A percentile compares a stretch with the other conserved stretches of the same genome.
Conservation (phyloP, 2,113 vertebrate species). For the Formicarius rufipectus region DNA sequence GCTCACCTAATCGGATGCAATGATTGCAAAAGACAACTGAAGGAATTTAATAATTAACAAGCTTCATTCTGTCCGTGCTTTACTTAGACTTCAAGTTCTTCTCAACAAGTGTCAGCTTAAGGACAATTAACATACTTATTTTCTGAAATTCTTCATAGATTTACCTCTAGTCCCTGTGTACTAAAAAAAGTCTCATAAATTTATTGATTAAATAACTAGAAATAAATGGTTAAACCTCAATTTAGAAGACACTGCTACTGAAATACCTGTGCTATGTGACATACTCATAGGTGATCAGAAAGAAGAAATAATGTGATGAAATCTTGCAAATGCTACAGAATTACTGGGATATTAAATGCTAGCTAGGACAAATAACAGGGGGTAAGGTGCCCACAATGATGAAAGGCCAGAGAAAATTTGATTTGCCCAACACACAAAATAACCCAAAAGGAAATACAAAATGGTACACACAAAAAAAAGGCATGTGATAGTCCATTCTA, state of each 20-base stretch:
- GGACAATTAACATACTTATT: background rate
- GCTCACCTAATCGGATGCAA: background rate
- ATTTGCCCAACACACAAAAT: background rate
- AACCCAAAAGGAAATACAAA: background rate
- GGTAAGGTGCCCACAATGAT: background rate
- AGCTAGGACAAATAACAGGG: background rate
- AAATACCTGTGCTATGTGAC: background rate
- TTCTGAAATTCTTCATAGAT: background rate
- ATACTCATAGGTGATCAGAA: background rate
- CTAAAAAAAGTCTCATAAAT: background rate
- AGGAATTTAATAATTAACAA: background rate
- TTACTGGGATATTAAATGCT: background rate
- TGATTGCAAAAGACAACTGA: background rate
- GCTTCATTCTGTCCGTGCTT: background rate
- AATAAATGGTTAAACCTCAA: background rate
- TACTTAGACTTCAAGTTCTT: background rate
- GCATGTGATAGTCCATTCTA: background rate
- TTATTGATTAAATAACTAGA: background rate
- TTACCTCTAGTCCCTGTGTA: background rate
- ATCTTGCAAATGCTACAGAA: background rate
- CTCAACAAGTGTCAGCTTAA: background rate
- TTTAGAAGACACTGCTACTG: background rate
- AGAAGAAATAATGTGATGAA: background rate
- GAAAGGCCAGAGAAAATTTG: background rate
- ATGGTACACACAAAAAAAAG: background rate